A percentile compares a stretch with the other conserved stretches of the same genome.
These are phyloP conservation scores for Glandiceps talaboti DNA, from an alignment of 53 echinoderm and acorn worm genomes.

Conservation along the genomic window DNA sequence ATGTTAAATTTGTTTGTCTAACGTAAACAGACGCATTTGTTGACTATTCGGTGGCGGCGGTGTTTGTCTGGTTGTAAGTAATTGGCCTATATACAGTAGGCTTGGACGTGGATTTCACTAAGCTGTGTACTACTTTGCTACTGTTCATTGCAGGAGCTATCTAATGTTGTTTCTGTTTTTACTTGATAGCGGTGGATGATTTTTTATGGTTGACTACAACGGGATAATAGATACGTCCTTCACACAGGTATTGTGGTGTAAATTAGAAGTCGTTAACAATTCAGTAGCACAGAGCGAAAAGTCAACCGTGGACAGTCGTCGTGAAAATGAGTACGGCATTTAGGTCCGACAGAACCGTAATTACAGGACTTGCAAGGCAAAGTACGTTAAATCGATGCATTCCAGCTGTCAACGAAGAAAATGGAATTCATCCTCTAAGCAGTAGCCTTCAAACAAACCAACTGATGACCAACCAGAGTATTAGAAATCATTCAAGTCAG, in stretches of 20 bases:
- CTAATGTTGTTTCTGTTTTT: no score
- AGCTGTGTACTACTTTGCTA: no score
- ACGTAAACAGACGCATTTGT: no score
- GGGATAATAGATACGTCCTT: neutral
- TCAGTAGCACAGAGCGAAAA: neutral
- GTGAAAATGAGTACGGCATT: neutral
- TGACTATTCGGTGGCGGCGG: no score
- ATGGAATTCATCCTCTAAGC: neutral
- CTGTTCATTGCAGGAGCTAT: no score
- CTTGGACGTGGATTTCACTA: no score
- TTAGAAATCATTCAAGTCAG: neutral
- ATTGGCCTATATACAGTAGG: no score
- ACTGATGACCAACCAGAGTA: neutral
- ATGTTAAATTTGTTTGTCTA: no score
- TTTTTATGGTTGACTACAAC: neutral
- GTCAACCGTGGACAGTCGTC: neutral
- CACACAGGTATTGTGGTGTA: neutral
- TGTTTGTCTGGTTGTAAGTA: no score
- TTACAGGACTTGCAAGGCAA: neutral
- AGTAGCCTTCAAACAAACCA: neutral
- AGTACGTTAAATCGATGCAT: neutral
- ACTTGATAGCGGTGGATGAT: no score
- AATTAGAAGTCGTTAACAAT: neutral
- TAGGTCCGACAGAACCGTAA: neutral
- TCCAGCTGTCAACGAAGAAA: neutral